phyloP scores from a whole-genome alignment of 2,113 vertebrate species.

The Aptenodytes patagonicus region DNA sequence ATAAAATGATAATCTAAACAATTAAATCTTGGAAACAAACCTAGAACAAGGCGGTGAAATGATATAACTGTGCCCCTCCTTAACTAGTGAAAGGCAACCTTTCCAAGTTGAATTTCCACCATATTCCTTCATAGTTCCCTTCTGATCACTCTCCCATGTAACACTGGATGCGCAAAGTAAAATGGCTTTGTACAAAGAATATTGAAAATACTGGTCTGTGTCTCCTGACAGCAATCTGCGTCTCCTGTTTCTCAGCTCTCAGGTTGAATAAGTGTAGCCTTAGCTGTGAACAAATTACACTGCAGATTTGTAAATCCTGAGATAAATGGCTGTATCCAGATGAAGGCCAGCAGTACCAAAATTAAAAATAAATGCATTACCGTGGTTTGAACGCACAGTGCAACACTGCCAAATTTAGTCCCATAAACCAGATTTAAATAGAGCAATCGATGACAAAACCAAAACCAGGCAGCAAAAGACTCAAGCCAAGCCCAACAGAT shows the following conservation, averaged over 20 bases:
- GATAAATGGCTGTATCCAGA: background rate
- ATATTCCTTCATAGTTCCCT: background rate
- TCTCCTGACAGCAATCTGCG: background rate
- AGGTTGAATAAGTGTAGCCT: background rate
- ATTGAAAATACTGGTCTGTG: background rate
- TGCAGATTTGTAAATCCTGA: constrained; percentile 20
- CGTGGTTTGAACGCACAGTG: background rate
- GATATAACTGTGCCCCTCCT: background rate
- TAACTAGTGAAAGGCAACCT: background rate
- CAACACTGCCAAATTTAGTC: background rate
- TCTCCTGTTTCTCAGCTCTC: background rate
- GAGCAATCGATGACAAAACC: background rate
- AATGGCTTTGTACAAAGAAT: background rate
- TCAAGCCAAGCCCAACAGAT: background rate
- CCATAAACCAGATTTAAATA: background rate
- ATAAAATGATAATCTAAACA: background rate
- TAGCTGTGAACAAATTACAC: constrained; percentile 14
- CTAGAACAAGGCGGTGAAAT: background rate
- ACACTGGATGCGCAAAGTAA: background rate
- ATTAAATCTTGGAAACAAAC: background rate
- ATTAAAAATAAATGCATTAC: background rate
- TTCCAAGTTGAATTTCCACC: background rate
- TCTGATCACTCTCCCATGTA: background rate
- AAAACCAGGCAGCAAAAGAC: background rate
- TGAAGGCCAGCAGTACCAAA: background rate